Conservation (phyloP, 2,797 vertebrate species). For the Agapornis canus region DNA sequence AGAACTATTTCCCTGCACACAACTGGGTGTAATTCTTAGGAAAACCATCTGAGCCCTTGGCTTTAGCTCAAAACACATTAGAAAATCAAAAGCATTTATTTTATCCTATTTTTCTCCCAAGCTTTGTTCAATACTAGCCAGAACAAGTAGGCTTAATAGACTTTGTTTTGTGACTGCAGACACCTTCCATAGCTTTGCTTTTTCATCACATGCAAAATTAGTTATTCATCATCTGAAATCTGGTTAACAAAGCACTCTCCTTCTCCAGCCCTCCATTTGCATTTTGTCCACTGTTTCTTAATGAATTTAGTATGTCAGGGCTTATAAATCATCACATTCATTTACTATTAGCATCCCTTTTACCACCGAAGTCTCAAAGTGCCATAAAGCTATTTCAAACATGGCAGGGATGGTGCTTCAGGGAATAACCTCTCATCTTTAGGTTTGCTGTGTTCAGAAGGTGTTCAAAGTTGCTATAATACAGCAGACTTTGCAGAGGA, state of each 20-base stretch:
- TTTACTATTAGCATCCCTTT: neutral
- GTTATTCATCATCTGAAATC: constrained; percentile 34
- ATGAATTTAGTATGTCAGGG: constrained; percentile 34
- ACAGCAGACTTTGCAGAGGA: neutral
- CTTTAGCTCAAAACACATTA: constrained; percentile 65
- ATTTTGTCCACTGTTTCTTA: constrained; percentile 26
- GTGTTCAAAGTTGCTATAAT: neutral
- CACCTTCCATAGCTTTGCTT: constrained; percentile 48
- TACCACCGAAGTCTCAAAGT: neutral
- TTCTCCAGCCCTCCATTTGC: constrained; percentile 7
- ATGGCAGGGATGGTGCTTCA: fast-evolving
- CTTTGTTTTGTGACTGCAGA: constrained; percentile 52
- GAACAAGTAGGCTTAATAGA: constrained; percentile 57
- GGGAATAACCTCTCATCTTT: neutral
- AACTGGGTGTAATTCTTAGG: constrained; percentile 59
- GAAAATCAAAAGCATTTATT: constrained; percentile 78
- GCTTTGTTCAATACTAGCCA: constrained; percentile 53
- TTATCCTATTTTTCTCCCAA: constrained; percentile 60
- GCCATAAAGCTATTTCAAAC: neutral
- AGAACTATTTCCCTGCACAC: constrained; percentile 67
- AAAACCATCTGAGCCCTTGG: constrained; percentile 71
- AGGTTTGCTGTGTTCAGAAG: neutral
- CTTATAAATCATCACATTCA: neutral
- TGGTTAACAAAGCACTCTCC: neutral
- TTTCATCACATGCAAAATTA: constrained; percentile 8